A percentile compares a stretch with the other conserved stretches of the same genome.
Evolutionary conservation across 2,113 vertebrate genomes (phyloP).

Genomic region (Actenoides lindsayi): DNA sequence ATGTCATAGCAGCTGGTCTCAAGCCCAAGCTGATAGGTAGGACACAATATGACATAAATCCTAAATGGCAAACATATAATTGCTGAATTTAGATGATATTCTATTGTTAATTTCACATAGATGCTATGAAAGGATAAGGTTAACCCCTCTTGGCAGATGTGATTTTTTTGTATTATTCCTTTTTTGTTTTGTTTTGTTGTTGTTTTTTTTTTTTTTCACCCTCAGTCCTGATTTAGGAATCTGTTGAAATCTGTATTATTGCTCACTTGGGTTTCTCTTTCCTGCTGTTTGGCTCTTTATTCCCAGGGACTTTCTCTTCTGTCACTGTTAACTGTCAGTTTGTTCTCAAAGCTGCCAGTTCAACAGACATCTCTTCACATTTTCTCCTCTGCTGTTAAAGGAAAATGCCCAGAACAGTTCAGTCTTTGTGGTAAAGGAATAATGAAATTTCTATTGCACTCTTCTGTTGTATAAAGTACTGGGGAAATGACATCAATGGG

Average conservation of each 20-base stretch:
- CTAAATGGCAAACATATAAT: slow-evolving; percentile 1
- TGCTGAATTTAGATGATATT: background rate
- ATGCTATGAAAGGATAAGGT: background rate
- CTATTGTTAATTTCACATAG: background rate
- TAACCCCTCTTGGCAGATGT: background rate
- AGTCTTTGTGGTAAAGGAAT: background rate
- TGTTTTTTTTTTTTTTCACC: background rate
- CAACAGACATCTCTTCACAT: background rate
- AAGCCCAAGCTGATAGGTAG: background rate
- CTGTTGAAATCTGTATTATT: background rate
- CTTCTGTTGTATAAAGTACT: background rate
- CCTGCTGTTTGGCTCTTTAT: background rate
- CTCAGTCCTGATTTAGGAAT: background rate
- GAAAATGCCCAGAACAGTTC: background rate
- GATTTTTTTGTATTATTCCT: background rate
- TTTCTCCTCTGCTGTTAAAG: background rate
- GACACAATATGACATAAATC: slow-evolving; percentile 12
- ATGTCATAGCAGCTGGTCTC: background rate
- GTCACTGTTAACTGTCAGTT: background rate
- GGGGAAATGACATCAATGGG: background rate
- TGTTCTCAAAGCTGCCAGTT: background rate
- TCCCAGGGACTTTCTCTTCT: background rate
- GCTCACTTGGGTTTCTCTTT: background rate
- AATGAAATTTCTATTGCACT: background rate
- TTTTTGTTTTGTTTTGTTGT: background rate